Conservation (phyloP, 2,113 vertebrate species). For the Passer montanus region DNA sequence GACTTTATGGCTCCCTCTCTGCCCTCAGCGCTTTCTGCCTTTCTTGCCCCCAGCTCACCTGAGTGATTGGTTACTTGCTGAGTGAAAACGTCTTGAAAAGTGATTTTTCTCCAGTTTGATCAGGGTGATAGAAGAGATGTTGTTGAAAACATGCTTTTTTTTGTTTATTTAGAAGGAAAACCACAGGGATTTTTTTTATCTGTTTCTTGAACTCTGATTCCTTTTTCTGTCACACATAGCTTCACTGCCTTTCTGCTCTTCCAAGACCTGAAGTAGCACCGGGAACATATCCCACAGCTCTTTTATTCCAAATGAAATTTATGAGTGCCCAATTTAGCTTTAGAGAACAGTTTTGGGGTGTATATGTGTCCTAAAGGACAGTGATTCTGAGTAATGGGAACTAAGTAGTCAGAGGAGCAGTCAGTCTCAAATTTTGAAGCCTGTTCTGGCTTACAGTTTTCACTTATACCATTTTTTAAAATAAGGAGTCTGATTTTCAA, state of each 20-base stretch:
- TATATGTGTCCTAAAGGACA: background rate
- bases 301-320: background rate
- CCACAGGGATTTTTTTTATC: background rate
- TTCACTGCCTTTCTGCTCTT: background rate
- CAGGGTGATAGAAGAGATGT: background rate
- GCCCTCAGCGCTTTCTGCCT: background rate
- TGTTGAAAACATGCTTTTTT: background rate
- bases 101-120: background rate
- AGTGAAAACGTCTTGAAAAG: background rate
- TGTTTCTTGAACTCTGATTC: background rate
- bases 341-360: background rate
- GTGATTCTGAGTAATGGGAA: background rate
- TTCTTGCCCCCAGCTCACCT: background rate
- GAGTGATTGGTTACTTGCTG: background rate
- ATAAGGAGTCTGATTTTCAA: constrained; percentile 31
- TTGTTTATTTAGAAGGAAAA: background rate
- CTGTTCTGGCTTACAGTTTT: constrained; percentile 32
- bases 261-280: background rate
- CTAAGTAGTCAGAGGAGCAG: background rate
- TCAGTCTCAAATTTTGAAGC: constrained; percentile 8
- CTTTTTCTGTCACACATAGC: background rate
- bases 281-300: background rate
- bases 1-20: background rate
- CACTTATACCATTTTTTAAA: constrained; percentile 1
- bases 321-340: background rate